Percentiles rank a stretch among this genome's conserved stretches.
phyloP scores from a whole-genome alignment of 2,888 invertebrate species.

The Drosophila hamatofila region DNA sequence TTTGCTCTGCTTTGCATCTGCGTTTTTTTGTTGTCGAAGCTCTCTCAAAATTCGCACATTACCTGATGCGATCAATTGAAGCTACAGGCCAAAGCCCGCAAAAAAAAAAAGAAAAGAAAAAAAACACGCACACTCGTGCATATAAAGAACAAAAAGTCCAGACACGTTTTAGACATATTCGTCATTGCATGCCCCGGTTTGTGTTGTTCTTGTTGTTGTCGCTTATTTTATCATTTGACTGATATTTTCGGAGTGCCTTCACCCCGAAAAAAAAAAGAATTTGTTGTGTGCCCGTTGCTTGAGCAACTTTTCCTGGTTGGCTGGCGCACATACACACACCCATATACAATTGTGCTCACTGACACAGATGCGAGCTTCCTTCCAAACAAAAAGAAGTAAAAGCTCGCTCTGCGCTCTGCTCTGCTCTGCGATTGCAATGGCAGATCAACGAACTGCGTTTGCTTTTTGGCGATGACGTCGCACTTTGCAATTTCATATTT shows the following conservation, averaged over 20 bases:
- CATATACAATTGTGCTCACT: constrained; percentile 15
- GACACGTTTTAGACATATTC: constrained; percentile 74
- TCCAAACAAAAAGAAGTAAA: constrained; percentile 54
- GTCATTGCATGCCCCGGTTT: constrained; percentile 62
- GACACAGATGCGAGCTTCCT: constrained; percentile 57
- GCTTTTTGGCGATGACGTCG: constrained; percentile 72
- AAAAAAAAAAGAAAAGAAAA: constrained; percentile 30
- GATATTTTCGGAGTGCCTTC: constrained; percentile 77
- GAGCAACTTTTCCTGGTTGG: constrained; percentile 62
- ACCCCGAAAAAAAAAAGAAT: constrained; percentile 52
- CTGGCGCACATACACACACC: constrained; percentile 27
- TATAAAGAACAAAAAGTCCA: constrained; percentile 49
- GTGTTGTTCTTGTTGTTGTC: constrained; percentile 47
- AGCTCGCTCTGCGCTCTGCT: constrained; percentile 57
- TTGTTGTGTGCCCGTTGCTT: constrained; percentile 45
- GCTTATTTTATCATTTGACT: constrained; percentile 76
- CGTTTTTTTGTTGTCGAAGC: constrained; percentile 30
- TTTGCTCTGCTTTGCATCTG: constrained; percentile 60
- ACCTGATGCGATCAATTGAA: constrained; percentile 71
- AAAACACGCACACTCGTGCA: background rate
- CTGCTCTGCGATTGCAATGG: constrained; percentile 28
- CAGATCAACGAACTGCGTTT: constrained; percentile 74
- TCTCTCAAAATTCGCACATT: constrained; percentile 48
- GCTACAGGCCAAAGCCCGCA: constrained; percentile 40
- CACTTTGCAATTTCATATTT: constrained; percentile 62